These are phyloP conservation scores for Geophilus truncorum DNA, from an alignment of 2,888 invertebrate genomes.

Conservation along the genomic window DNA sequence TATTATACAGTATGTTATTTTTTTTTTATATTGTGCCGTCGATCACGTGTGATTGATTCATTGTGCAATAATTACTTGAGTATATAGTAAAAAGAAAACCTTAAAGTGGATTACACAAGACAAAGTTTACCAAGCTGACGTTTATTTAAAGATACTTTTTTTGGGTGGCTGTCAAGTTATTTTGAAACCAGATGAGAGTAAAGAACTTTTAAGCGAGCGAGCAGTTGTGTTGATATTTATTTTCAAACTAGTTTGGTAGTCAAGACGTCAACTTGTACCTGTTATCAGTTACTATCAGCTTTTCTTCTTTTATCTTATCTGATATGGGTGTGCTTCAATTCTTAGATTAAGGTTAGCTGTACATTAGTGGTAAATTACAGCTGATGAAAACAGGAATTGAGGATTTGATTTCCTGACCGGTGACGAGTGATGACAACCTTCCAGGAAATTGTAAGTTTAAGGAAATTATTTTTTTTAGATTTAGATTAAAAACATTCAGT, in stretches of 20 bases:
- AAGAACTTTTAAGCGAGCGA: neutral
- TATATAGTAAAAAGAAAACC: no score
- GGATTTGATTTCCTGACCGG: neutral
- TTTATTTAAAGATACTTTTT: neutral
- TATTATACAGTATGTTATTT: neutral
- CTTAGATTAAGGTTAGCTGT: neutral
- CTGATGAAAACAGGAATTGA: neutral
- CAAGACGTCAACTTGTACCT: neutral
- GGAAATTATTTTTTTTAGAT: neutral
- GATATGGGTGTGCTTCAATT: neutral
- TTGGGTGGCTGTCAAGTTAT: neutral
- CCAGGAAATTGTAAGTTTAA: conserved; percentile 3
- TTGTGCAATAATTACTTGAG: no score
- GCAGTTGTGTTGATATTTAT: neutral
- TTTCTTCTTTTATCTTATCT: neutral
- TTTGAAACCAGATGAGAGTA: neutral
- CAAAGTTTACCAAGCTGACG: neutral
- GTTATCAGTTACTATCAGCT: neutral
- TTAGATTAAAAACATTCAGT: neutral
- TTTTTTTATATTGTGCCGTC: no score
- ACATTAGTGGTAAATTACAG: neutral
- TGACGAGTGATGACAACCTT: neutral
- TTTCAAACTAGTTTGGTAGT: neutral
- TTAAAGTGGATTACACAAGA: no score
- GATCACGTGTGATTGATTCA: no score